These are phyloP conservation scores for Acrocephalus scirpaceus DNA, from an alignment of 2,797 vertebrate genomes.

Conservation along the genomic window DNA sequence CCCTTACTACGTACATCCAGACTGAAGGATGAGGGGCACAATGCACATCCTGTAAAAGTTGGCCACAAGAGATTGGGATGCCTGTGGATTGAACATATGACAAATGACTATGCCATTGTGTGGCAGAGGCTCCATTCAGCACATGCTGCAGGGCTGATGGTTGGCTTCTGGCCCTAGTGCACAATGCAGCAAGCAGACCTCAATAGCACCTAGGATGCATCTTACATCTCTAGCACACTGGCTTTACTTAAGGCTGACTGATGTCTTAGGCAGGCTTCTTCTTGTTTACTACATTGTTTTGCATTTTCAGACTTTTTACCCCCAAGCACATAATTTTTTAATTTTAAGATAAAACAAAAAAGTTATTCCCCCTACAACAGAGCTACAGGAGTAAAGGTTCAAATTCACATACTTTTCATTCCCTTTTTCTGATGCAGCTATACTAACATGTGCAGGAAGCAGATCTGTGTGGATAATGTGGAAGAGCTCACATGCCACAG, in stretches of 20 bases:
- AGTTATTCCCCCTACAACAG: not conserved
- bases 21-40: not conserved
- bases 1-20: rapidly evolving
- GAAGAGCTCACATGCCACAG: not conserved
- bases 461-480: not conserved
- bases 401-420: not conserved
- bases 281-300: not conserved
- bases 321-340: not conserved
- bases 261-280: not conserved
- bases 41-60: not conserved
- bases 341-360: not conserved
- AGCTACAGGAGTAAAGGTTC: not conserved
- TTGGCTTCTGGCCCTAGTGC: not conserved
- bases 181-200: not conserved
- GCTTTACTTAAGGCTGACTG: not conserved
- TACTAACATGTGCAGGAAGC: rapidly evolving
- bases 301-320: not conserved
- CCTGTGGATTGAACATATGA: not conserved
- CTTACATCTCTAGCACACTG: not conserved
- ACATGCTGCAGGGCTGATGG: rapidly evolving
- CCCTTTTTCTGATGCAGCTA: not conserved
- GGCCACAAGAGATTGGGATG: not conserved
- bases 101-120: not conserved
- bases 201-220: not conserved
- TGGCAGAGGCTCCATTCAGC: not conserved